Percentiles rank a stretch among this genome's conserved stretches.
phyloP scores from a whole-genome alignment of 2,888 invertebrate genomes.

The Drosophila leonis region DNA sequence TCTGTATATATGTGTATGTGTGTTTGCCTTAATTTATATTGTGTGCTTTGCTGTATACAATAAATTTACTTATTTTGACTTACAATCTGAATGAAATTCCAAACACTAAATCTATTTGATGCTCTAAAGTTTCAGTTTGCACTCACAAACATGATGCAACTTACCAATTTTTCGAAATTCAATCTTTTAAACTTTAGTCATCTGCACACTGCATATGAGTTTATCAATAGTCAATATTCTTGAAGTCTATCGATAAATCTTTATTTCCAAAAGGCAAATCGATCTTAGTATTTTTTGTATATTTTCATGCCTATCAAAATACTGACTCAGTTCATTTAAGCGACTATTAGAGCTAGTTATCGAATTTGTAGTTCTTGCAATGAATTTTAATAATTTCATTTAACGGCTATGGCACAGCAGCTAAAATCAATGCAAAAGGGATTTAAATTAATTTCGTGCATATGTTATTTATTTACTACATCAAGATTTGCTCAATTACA shows the following conservation, averaged over 20 bases:
- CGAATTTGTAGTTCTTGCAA: neutral
- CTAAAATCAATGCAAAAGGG: neutral
- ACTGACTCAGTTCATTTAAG: neutral
- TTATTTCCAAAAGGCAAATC: neutral
- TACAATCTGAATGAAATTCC: slow-evolving; percentile 32
- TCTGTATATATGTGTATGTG: neutral
- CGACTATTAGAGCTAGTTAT: neutral
- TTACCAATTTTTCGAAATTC: slow-evolving; percentile 24
- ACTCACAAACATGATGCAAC: slow-evolving; percentile 4
- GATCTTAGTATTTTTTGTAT: neutral
- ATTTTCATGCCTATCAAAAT: neutral
- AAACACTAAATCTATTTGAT: neutral
- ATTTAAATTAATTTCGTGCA: neutral
- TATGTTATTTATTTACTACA: neutral
- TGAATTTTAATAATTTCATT: neutral
- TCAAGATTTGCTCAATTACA: neutral
- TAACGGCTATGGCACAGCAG: neutral
- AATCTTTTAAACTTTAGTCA: slow-evolving; percentile 18
- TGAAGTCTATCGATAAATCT: slow-evolving; percentile 28
- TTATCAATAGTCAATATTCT: slow-evolving; percentile 17
- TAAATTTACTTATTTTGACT: slow-evolving; percentile 18
- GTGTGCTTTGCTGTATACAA: neutral
- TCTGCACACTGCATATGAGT: slow-evolving; percentile 11
- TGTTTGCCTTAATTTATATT: slow-evolving; percentile 14
- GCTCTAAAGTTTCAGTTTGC: neutral